These are phyloP conservation scores for Phylloscopus collybita DNA, from an alignment of 2,797 vertebrate species.

Conservation along the genomic window DNA sequence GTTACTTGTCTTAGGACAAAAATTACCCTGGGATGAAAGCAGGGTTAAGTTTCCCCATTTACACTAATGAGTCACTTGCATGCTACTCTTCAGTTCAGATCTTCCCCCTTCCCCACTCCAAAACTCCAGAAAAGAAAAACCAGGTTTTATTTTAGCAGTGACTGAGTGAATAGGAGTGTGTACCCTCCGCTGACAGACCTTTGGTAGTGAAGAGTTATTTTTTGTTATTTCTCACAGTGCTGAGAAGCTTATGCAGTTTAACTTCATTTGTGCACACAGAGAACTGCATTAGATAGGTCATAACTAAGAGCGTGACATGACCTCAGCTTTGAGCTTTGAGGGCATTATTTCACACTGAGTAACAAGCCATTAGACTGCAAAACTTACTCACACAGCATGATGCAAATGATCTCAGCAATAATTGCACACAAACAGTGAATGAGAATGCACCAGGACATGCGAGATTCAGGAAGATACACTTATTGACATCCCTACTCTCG, in stretches of 20 bases:
- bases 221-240: not conserved
- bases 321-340: conserved; percentile 20
- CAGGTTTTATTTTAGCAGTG: not conserved
- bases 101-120: not conserved
- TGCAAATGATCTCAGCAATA: not conserved
- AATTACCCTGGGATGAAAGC: not conserved
- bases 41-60: conserved; percentile 9
- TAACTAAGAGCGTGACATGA: not conserved
- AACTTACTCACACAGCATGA: not conserved
- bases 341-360: conserved; percentile 28
- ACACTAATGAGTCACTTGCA: not conserved
- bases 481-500: not conserved
- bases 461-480: not conserved
- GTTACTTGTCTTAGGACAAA: not conserved
- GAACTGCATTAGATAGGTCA: conserved; percentile 12
- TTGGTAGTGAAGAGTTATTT: not conserved
- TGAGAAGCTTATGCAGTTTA: conserved; percentile 18
- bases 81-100: not conserved
- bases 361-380: conserved; percentile 27
- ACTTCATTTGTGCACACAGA: not conserved
- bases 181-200: not conserved
- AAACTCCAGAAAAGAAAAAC: not conserved
- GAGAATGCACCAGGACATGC: not conserved
- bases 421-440: not conserved
- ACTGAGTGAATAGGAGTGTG: not conserved